phyloP scores from a whole-genome alignment of 2,797 vertebrate genomes.

The Carcharodon carcharias region DNA sequence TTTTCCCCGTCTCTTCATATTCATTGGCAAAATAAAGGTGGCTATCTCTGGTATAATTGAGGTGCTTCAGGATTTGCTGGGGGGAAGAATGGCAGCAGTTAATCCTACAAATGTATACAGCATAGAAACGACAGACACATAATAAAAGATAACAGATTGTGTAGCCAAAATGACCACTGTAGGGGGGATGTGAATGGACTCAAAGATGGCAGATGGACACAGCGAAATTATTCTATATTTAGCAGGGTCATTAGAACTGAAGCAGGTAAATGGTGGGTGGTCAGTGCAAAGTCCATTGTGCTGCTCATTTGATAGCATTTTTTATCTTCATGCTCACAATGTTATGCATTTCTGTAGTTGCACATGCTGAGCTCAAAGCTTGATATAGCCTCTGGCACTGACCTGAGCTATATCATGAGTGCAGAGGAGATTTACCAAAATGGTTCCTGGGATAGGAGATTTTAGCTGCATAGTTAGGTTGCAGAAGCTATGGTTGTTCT shows the following conservation, averaged over 20 bases:
- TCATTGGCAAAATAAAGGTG: background rate
- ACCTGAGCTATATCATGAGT: background rate
- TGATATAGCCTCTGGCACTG: background rate
- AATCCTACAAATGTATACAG: background rate
- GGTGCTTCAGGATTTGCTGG: background rate
- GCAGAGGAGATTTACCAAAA: background rate
- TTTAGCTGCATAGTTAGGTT: background rate
- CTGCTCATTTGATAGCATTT: background rate
- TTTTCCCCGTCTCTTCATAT: background rate
- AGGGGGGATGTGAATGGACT: conserved; percentile 10
- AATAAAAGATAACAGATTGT: conserved; percentile 20
- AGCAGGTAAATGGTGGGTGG: background rate
- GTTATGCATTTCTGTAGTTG: background rate
- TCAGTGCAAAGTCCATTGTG: background rate
- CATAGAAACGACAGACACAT: background rate
- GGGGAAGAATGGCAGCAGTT: background rate
- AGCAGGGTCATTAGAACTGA: conserved; percentile 17
- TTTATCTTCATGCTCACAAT: background rate
- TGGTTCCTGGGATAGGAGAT: background rate
- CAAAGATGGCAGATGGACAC: conserved; percentile 25
- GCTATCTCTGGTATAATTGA: background rate
- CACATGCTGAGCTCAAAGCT: background rate
- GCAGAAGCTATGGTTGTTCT: background rate
- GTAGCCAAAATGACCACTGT: conserved; percentile 7
- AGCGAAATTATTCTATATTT: conserved; percentile 21